These are phyloP conservation scores for Sarcophaga peregrina DNA, from an alignment of 1,140 invertebrate genomes.

Conservation along the genomic window DNA sequence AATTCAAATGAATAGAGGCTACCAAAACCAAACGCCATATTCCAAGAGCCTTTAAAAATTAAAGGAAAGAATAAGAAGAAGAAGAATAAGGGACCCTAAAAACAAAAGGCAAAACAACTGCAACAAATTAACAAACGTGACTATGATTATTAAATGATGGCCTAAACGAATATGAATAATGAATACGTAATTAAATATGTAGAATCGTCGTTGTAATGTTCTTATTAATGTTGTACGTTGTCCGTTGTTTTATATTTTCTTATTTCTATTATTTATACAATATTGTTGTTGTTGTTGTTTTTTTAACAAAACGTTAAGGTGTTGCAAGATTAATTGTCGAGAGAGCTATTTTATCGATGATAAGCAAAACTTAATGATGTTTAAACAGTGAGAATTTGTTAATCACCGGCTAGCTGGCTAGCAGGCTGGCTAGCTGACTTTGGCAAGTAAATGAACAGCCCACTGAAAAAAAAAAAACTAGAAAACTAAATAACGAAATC, in stretches of 20 bases:
- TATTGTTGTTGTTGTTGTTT: too few species aligned
- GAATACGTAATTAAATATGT: slow-evolving; percentile 16
- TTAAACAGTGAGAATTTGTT: slow-evolving; percentile 27
- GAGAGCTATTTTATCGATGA: slow-evolving; percentile 11
- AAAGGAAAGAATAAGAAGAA: too few species aligned
- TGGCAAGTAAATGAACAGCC: not conserved
- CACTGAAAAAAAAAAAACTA: not conserved
- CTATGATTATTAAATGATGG: not conserved
- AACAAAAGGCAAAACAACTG: not conserved
- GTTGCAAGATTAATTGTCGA: slow-evolving; percentile 22
- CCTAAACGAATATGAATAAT: slow-evolving; percentile 16
- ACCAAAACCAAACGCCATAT: too few species aligned
- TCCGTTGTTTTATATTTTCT: not conserved
- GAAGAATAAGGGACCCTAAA: too few species aligned
- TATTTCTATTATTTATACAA: not conserved
- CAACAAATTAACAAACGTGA: slow-evolving; percentile 15
- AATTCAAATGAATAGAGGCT: too few species aligned
- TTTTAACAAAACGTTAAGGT: slow-evolving; percentile 1
- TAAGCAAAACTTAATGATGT: slow-evolving; percentile 22
- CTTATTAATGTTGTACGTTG: too few species aligned
- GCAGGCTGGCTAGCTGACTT: not conserved
- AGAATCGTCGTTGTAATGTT: slow-evolving; percentile 4
- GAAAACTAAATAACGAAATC: not conserved
- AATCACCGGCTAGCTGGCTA: not conserved
- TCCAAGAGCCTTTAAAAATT: too few species aligned